Percentiles rank a stretch among this genome's conserved stretches.
phyloP scores from a whole-genome alignment of 35 echinoderm and acorn worm species.

The Strongylocentrotus purpuratus region DNA sequence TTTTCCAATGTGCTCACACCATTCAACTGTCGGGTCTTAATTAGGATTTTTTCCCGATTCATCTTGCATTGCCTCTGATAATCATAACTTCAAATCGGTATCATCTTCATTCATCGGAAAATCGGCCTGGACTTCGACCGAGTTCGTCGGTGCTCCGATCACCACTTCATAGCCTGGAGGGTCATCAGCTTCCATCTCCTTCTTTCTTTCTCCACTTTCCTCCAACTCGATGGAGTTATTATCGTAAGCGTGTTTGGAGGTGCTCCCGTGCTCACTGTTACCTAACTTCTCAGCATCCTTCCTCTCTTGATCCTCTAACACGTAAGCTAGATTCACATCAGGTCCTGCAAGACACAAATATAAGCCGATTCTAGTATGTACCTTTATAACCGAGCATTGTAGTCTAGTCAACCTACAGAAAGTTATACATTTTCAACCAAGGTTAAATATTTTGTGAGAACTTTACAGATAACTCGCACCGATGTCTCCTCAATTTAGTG shows the following conservation, averaged over 20 bases:
- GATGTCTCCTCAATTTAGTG: not conserved
- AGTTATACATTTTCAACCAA: too few species aligned
- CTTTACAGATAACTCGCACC: too few species aligned
- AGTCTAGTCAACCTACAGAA: too few species aligned
- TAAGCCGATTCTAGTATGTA: not conserved
- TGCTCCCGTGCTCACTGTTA: not conserved
- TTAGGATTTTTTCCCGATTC: too few species aligned
- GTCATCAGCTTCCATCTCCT: not conserved
- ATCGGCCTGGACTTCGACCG: slow-evolving; percentile 23
- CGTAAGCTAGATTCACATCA: slow-evolving; percentile 71
- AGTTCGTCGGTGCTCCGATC: not conserved
- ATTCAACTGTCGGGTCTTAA: too few species aligned
- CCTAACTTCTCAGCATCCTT: not conserved
- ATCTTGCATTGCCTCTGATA: not conserved
- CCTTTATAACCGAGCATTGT: too few species aligned
- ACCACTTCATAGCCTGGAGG: not conserved
- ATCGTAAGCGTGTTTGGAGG: not conserved
- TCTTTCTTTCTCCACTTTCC: not conserved
- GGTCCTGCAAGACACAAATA: slow-evolving; percentile 66
- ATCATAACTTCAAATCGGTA: not conserved
- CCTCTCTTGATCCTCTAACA: slow-evolving; percentile 69
- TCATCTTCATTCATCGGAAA: not conserved
- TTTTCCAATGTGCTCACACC: too few species aligned
- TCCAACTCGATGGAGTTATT: not conserved
- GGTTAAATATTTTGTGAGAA: too few species aligned